Evolutionary conservation across 2,113 vertebrate species (phyloP).

Genomic region (Lonchura striata): DNA sequence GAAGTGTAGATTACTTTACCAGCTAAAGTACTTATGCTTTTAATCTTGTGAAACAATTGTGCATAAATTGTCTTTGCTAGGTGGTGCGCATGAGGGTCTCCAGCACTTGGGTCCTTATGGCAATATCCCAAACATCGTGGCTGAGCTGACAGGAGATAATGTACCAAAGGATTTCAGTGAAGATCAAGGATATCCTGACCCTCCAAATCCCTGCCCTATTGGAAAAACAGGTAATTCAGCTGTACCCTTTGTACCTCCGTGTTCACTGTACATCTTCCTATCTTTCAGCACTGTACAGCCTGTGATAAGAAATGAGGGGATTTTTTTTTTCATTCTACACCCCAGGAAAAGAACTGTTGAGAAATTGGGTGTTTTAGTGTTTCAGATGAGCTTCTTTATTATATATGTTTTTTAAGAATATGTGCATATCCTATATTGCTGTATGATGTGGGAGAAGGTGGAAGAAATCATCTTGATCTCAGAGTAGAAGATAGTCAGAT

Average conservation of each 20-base stretch:
- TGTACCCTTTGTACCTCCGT: neutral
- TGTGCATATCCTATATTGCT: neutral
- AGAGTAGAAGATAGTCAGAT: neutral
- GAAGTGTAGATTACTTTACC: neutral
- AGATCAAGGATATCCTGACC: conserved; percentile 95
- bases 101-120: conserved; percentile 97
- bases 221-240: conserved; percentile 86
- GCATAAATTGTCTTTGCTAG: conserved; percentile 67
- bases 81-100: conserved; percentile 94
- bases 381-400: neutral
- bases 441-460: neutral
- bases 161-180: conserved; percentile 94
- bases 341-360: neutral
- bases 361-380: neutral
- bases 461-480: neutral
- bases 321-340: neutral
- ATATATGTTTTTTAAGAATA: neutral
- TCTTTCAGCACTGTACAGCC: neutral
- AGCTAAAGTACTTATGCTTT: neutral
- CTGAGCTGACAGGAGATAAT: conserved; percentile 94
- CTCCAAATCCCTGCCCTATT: conserved; percentile 94
- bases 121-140: conserved; percentile 97
- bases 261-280: neutral
- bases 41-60: neutral
- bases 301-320: neutral